A percentile compares a stretch with the other conserved stretches of the same genome.
Conservation (phyloP, 2,113 vertebrate species). For the Monarcha castaneiventris region DNA sequence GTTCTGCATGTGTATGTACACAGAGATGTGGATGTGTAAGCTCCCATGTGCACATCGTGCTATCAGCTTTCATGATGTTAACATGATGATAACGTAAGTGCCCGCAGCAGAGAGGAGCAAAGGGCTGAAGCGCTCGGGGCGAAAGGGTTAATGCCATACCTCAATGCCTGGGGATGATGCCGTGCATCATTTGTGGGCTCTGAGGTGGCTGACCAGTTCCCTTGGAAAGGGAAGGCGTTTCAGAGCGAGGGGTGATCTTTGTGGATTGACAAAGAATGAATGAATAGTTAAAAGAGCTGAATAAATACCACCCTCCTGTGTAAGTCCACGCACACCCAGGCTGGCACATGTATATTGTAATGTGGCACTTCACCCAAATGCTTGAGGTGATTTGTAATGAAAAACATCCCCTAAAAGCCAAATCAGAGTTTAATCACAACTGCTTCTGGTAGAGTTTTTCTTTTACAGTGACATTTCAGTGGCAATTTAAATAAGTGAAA, state of each 20-base stretch:
- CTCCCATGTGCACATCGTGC: accelerated
- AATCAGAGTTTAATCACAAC: background rate
- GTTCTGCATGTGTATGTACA: accelerated
- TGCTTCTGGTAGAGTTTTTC: background rate
- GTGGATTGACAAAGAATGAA: conserved; percentile 59
- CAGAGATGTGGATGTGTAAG: background rate
- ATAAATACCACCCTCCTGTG: conserved; percentile 49
- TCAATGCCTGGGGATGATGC: background rate
- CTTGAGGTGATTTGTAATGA: background rate
- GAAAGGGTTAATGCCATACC: background rate
- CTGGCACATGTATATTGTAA: conserved; percentile 25
- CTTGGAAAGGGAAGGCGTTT: conserved; percentile 52
- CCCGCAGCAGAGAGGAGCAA: background rate
- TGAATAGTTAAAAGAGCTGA: conserved; percentile 49
- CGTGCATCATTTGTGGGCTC: background rate
- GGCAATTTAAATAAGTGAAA: background rate
- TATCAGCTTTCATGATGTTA: background rate
- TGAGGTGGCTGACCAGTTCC: conserved; percentile 33
- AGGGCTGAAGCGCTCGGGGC: background rate
- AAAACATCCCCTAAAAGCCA: conserved; percentile 10
- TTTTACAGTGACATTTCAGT: background rate
- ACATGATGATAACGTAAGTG: background rate
- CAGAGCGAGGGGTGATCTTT: conserved; percentile 22
- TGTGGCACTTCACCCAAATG: background rate
- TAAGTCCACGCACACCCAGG: conserved; percentile 10